Percentiles rank a stretch among this genome's conserved stretches.
Evolutionary conservation across 2,113 vertebrate species (phyloP).

Genomic region (Platichthys flesus): DNA sequence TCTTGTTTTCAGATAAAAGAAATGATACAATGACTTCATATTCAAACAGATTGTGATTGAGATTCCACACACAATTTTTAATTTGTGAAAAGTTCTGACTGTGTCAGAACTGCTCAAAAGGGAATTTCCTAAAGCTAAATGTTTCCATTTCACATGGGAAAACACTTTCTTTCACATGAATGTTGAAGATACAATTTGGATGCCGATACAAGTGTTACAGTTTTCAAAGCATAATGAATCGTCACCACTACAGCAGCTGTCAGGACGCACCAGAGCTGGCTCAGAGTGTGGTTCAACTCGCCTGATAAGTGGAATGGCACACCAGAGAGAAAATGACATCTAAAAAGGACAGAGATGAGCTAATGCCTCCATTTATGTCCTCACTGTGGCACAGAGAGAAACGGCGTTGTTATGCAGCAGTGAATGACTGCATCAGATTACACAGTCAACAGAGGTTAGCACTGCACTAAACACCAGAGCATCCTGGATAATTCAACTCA

Average conservation of each 20-base stretch:
- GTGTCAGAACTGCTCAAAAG: not conserved
- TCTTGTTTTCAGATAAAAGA: no score
- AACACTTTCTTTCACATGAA: conserved; percentile 28
- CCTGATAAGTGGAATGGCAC: conserved; percentile 32
- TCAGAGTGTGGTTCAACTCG: not conserved
- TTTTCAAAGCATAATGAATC: conserved; percentile 26
- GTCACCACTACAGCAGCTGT: conserved; percentile 35
- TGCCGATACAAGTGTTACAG: conserved; percentile 27
- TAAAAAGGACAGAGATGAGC: conserved; percentile 26
- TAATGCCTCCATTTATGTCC: conserved; percentile 43
- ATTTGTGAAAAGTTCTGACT: not conserved
- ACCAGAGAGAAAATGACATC: conserved; percentile 36
- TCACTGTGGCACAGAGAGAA: conserved; percentile 34
- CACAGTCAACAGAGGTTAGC: conserved; percentile 21
- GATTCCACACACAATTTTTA: not conserved
- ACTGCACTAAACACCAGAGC: conserved; percentile 12
- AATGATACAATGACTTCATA: not conserved
- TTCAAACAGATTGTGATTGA: not conserved
- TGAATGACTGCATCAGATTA: conserved; percentile 27
- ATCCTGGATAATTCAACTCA: conserved; percentile 29
- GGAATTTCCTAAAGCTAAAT: not conserved
- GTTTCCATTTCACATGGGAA: conserved; percentile 6
- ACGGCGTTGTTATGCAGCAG: conserved; percentile 27
- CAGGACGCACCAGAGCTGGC: conserved; percentile 11
- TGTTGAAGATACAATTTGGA: conserved; percentile 22